Evolutionary conservation across 2,113 vertebrate species (phyloP).

Genomic region (Procapra przewalskii): DNA sequence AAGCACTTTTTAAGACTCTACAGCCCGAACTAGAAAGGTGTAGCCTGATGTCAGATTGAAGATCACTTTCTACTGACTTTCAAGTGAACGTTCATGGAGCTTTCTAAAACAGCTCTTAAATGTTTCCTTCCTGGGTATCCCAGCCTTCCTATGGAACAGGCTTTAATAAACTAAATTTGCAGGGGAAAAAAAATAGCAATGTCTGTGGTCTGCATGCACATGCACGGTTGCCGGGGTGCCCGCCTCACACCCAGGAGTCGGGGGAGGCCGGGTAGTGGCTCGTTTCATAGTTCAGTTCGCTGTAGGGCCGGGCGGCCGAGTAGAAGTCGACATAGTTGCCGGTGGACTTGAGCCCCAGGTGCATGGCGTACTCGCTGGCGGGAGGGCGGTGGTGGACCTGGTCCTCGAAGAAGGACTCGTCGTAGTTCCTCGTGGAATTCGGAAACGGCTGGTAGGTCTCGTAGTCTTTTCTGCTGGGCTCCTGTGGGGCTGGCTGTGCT

Average conservation of each 20-base stretch:
- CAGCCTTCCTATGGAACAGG: constrained; percentile 87
- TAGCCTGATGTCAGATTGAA: constrained; percentile 58
- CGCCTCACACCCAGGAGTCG: constrained; percentile 97
- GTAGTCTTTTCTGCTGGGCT: constrained; percentile 94
- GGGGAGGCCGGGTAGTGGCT: constrained; percentile 99
- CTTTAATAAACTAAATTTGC: constrained; percentile 89
- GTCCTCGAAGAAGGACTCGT: constrained; percentile 94
- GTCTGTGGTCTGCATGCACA: constrained; percentile 97
- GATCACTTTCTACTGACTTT: constrained; percentile 73
- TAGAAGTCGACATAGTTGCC: constrained; percentile 99
- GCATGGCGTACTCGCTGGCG: constrained; percentile 96
- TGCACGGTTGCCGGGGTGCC: constrained; percentile 88
- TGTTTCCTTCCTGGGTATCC: constrained; percentile 80
- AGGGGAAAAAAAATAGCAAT: constrained; percentile 84
- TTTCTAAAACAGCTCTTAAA: constrained; percentile 76
- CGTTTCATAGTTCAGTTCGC: constrained; percentile 99
- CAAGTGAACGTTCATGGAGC: constrained; percentile 76
- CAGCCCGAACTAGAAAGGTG: constrained; percentile 74
- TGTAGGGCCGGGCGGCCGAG: constrained; percentile 98
- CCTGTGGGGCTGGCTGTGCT: constrained; percentile 91
- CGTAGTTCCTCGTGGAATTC: constrained; percentile 94
- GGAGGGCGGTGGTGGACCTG: constrained; percentile 91
- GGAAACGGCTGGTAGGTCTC: constrained; percentile 95
- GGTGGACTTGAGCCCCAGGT: constrained; percentile 99
- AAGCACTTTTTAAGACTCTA: constrained; percentile 73